Base-by-base conservation (phyloP, 2,797 vertebrate species). In the Threskiornis aethiopicus region DNA sequence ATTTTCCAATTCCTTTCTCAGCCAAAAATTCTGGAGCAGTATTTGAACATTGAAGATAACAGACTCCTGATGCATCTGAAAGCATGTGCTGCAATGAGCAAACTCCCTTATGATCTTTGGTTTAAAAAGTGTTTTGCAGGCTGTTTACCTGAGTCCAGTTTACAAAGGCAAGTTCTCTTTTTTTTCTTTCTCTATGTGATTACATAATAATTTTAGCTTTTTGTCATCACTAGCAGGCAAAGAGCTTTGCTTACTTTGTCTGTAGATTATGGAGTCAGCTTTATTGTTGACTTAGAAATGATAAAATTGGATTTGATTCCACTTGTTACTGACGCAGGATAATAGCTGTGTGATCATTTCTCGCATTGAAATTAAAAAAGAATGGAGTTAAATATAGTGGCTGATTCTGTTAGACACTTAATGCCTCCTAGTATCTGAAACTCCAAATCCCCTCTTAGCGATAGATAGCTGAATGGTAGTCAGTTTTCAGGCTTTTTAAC, bases 21-120 rank as follows among this genome's bases (percentile, higher is more conserved):
- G 99, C 99, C 99, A 24, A 99, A 99, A 98, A 98, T 99, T 95
- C 98, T 99, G 97, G 99, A 99, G 97, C 99, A 99, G 71, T 99
- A 99, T 96, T 98, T 99, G 97, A 99, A 98, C 96, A 98, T 99
- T 97, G 99, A 99, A 98, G 99, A 99, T 19, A 98, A 97, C 79
- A 98, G 98, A 41, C 98, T 99, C 66, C 97, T 99, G 89, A 97
- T 91, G 87, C 99, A 99, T 64, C 98, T 99, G 95, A 99, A 98
- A 97, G 94, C 76, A 2, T 98, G 97, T 22, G 98, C 98, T 20
- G 98, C 98, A 1, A 87, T 99, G 94, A 94, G 94, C 70, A 98
- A 97, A 75, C 98, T 99, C 83, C 99, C 99, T 9, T 99, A 99
- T 0, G 80, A 97, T 52, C 99, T 99, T 70, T 99, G 99, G 99